Percentiles rank a stretch among this genome's conserved stretches.
Conservation (phyloP, 2,113 vertebrate species). For the Ibidorhyncha struthersii region DNA sequence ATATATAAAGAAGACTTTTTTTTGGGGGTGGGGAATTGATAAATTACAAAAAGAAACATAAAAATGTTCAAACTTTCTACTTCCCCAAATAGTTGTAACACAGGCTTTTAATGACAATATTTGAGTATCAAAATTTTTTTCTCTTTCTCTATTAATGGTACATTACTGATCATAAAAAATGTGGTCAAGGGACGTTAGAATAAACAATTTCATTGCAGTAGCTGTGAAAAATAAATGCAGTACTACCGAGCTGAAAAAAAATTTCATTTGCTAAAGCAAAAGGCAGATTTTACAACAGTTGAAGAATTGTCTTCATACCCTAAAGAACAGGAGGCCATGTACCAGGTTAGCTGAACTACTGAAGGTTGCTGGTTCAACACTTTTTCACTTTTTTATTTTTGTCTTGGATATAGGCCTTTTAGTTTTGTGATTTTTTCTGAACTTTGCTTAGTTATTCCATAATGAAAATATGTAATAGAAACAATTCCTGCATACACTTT, state of each 20-base stretch:
- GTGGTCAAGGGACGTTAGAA: not conserved
- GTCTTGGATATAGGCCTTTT: not conserved
- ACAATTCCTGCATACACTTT: not conserved
- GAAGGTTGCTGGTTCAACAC: not conserved
- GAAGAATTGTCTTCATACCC: not conserved
- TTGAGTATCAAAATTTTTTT: not conserved
- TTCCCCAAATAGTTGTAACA: not conserved
- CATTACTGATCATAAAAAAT: not conserved
- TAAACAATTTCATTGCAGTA: not conserved
- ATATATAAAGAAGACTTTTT: not conserved
- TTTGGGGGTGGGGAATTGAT: not conserved
- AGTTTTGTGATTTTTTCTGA: not conserved
- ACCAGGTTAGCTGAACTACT: not conserved
- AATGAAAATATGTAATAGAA: not conserved
- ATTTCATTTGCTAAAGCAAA: not conserved
- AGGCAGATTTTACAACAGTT: not conserved
- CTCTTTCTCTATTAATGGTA: not conserved
- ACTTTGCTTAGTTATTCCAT: not conserved
- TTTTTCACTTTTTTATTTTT: not conserved
- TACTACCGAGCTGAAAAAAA: not conserved
- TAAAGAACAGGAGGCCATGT: not conserved
- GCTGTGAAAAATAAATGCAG: not conserved
- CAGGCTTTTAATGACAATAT: not conserved
- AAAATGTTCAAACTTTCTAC: not conserved
- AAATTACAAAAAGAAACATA: not conserved